Evolutionary conservation across 2,113 vertebrate genomes (phyloP).

Genomic region (Sardina pilchardus): DNA sequence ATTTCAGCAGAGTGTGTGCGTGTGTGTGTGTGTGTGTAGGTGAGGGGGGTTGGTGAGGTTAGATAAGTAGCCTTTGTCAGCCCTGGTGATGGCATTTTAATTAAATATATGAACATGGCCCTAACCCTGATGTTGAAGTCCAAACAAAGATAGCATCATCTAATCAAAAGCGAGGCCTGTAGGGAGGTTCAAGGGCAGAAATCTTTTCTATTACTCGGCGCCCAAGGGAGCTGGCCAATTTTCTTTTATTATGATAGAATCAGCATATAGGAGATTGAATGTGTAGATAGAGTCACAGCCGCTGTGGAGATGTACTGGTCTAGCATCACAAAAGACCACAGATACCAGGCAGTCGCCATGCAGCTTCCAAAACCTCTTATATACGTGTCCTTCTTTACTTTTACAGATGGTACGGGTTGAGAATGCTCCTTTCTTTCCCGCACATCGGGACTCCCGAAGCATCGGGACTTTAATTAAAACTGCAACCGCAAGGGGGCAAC

Average conservation of each 20-base stretch:
- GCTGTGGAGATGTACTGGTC: neutral
- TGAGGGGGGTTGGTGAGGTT: slow-evolving; percentile 28
- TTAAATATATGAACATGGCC: slow-evolving; percentile 77
- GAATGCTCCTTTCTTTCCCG: no score
- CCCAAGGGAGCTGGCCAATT: slow-evolving; percentile 85
- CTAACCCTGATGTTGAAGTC: slow-evolving; percentile 71
- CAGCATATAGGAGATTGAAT: slow-evolving; percentile 85
- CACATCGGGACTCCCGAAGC: no score
- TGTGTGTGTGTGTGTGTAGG: slow-evolving; percentile 16
- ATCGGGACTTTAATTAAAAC: no score
- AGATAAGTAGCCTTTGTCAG: slow-evolving; percentile 72
- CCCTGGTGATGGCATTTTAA: slow-evolving; percentile 74
- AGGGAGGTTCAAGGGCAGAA: slow-evolving; percentile 86
- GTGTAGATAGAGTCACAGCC: slow-evolving; percentile 74
- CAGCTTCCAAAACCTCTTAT: neutral
- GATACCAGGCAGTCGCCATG: neutral
- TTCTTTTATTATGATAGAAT: slow-evolving; percentile 89
- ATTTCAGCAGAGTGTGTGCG: neutral
- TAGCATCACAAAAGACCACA: neutral
- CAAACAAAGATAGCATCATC: slow-evolving; percentile 83
- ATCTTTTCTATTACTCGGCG: slow-evolving; percentile 81
- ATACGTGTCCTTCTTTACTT: neutral
- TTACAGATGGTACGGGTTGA: no score
- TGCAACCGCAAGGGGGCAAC: no score
- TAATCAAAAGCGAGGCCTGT: slow-evolving; percentile 76